Conservation (phyloP, 2,888 invertebrate genomes). For the Synanthedon tipuliformis region DNA sequence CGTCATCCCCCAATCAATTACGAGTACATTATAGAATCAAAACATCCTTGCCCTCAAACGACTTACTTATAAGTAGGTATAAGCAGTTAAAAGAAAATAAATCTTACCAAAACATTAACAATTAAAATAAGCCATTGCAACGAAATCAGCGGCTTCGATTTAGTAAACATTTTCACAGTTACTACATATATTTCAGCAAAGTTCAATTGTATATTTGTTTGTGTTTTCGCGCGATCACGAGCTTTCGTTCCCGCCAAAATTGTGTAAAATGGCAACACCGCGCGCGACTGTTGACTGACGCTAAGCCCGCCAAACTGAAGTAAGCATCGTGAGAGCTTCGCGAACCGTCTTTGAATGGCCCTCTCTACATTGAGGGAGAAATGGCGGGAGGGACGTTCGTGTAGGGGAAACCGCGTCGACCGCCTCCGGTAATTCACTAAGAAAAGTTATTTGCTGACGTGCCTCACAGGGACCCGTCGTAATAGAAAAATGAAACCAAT, state of each 20-base stretch:
- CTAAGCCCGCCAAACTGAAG: slow-evolving; percentile 64
- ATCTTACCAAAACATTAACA: slow-evolving; percentile 46
- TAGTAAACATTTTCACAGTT: slow-evolving; percentile 15
- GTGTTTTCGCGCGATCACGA: slow-evolving; percentile 21
- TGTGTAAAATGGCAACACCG: slow-evolving; percentile 21
- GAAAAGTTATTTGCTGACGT: slow-evolving; percentile 65
- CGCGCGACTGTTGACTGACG: slow-evolving; percentile 46
- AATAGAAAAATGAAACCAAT: slow-evolving; percentile 40
- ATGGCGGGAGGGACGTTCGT: slow-evolving; percentile 60
- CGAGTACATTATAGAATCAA: too few species aligned
- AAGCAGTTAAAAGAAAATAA: too few species aligned
- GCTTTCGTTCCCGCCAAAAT: slow-evolving; percentile 50
- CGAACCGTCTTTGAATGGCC: slow-evolving; percentile 65
- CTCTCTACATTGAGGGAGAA: slow-evolving; percentile 58
- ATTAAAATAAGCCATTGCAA: slow-evolving; percentile 43
- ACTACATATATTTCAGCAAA: slow-evolving; percentile 2
- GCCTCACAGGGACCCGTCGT: slow-evolving; percentile 34
- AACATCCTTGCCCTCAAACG: too few species aligned
- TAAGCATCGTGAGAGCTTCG: slow-evolving; percentile 58
- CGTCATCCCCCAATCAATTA: too few species aligned
- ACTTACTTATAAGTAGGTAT: too few species aligned
- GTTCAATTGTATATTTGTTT: not conserved
- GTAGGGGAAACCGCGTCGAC: slow-evolving; percentile 65
- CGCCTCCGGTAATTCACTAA: slow-evolving; percentile 66
- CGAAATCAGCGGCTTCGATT: slow-evolving; percentile 23